A percentile compares a stretch with the other conserved stretches of the same genome.
Conservation (phyloP, 1,140 invertebrate genomes). For the Nylanderia fulva region DNA sequence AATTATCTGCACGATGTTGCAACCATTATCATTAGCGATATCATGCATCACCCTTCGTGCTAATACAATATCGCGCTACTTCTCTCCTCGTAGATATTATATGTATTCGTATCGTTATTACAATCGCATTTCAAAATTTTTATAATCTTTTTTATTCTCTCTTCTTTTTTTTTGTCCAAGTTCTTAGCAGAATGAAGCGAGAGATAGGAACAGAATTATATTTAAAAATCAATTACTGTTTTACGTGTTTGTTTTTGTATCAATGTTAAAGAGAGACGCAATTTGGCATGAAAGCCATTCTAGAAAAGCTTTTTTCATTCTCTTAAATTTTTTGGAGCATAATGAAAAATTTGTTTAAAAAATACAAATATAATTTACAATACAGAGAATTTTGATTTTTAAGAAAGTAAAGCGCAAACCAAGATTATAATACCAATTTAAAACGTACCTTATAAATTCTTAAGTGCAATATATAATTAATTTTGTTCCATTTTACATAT, state of each 20-base stretch:
- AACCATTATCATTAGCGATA: constrained; percentile 47
- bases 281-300: neutral
- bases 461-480: too few relatives aligned
- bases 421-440: too few relatives aligned
- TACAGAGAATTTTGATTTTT: too few relatives aligned
- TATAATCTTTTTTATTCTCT: neutral
- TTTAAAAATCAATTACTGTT: constrained; percentile 21
- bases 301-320: constrained; percentile 69
- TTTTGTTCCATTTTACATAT: too few relatives aligned
- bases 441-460: too few relatives aligned
- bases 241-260: neutral
- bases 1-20: constrained; percentile 43
- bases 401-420: too few relatives aligned
- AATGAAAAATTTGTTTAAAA: too few relatives aligned
- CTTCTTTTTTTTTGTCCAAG: neutral
- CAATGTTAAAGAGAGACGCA: neutral
- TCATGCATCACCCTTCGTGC: constrained; percentile 18
- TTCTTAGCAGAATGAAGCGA: constrained; percentile 3
- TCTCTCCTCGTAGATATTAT: neutral
- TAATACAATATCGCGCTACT: neutral
- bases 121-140: constrained; percentile 13
- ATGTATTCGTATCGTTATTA: neutral
- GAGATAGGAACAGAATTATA: constrained; percentile 7
- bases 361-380: too few relatives aligned
- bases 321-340: too few relatives aligned